These are phyloP conservation scores for Drosophila fulvimacula DNA, from an alignment of 2,888 invertebrate species.

Conservation along the genomic window DNA sequence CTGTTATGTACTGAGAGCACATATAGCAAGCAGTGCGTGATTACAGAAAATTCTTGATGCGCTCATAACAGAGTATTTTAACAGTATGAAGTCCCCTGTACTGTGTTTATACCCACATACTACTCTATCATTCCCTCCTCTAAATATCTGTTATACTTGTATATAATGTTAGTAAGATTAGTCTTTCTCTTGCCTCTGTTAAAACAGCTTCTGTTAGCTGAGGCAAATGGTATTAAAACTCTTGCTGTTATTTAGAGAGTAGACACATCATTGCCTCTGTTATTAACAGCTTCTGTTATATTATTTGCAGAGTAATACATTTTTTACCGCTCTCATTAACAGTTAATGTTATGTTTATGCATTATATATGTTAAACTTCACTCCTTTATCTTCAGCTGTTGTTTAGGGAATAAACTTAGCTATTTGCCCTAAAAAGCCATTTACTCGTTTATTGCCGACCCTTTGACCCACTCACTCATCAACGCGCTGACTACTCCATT, in stretches of 20 bases:
- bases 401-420: not conserved
- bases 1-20: not conserved
- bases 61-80: too few species aligned
- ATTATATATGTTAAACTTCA: not conserved
- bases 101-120: too few species aligned
- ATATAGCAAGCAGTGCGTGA: not conserved
- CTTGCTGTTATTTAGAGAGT: not conserved
- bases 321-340: not conserved
- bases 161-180: too few species aligned
- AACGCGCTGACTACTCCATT: slow-evolving; percentile 3
- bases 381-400: not conserved
- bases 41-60: not conserved
- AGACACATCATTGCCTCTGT: rapidly evolving
- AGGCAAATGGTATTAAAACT: too few species aligned
- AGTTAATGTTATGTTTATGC: not conserved
- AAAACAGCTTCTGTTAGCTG: not conserved
- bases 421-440: slow-evolving; percentile 23
- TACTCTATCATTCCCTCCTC: too few species aligned
- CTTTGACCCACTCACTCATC: slow-evolving; percentile 18
- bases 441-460: slow-evolving; percentile 13
- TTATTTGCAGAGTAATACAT: too few species aligned
- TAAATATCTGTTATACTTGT: too few species aligned
- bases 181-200: too few species aligned
- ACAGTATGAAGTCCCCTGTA: too few species aligned
- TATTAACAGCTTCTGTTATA: not conserved